These are phyloP conservation scores for Anodontia alba DNA, from an alignment of 2,888 invertebrate species.

Conservation along the genomic window DNA sequence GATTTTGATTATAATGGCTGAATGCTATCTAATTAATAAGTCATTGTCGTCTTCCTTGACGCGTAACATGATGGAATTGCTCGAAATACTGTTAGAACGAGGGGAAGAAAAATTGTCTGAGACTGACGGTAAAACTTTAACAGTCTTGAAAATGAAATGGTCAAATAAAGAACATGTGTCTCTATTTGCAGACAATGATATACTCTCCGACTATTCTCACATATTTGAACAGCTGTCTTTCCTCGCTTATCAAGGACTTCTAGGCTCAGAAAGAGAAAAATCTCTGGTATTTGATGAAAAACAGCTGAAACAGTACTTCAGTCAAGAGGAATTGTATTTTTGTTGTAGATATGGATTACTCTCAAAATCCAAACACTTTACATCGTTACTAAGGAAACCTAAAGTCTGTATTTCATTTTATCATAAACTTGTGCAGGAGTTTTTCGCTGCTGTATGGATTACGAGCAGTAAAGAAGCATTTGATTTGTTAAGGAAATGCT, in stretches of 20 bases:
- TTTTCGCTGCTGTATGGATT: neutral
- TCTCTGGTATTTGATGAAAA: neutral
- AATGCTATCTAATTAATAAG: neutral
- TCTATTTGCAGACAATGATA: neutral
- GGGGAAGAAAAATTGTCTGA: neutral
- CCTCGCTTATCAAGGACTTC: neutral
- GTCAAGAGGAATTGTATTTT: neutral
- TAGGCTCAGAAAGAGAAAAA: neutral
- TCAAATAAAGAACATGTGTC: neutral
- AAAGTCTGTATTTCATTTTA: neutral
- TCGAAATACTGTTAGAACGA: neutral
- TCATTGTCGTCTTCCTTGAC: neutral
- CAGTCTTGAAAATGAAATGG: neutral
- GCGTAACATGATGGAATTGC: neutral
- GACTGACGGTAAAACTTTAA: neutral
- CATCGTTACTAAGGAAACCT: neutral
- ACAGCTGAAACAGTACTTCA: neutral
- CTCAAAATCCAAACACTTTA: neutral
- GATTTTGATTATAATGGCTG: neutral
- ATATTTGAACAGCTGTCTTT: neutral
- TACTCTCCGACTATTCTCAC: neutral
- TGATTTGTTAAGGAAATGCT: neutral
- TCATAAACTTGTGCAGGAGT: neutral
- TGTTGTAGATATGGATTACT: neutral
- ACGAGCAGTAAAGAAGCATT: neutral